Evolutionary conservation across 2,797 vertebrate genomes (phyloP), one percentile per base, ranked within the genome.

Genomic region (Dallia pectoralis): DNA sequence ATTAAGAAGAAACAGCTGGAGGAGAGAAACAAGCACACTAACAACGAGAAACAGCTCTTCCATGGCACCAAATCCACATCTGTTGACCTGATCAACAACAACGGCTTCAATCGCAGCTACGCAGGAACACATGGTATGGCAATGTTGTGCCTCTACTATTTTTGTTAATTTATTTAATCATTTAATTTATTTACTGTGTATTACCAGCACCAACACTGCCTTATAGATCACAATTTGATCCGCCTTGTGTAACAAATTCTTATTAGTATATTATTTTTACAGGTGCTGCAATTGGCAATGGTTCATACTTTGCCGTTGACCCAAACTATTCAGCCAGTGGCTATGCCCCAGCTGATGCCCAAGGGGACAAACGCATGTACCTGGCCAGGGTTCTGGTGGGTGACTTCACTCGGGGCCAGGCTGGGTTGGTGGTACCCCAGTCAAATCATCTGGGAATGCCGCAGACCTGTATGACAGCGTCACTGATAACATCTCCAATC

Each of bases 71-170:
- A 0, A 0, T 0, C 72, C 2, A 0, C 12, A 0, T 72, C 79
- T 22, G 78, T 88, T 9, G 29, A 84, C 1, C 77, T 82, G 0
- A 93, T 93, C 79, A 91, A 92, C 76, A 0, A 19, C 0, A 65
- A 77, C 0, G 93, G 93, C 25, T 93, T 93, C 83, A 91, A 93
- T 84, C 90, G 93, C 72, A 88, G 91, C 86, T 91, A 88, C 7
- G 91, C 93, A 5, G 91, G 91, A 44, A 0, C 0, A 0, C 79
- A 91, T 0, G 93, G 93, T 93, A 86, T 67, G 44, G 2, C 40
- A 44, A 11, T 44, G 15, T 12, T 53, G n/a, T n/a, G 51, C 51
- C 16, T 8, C 16, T 44, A 6, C 9, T 44, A 14, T 12, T 44
- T 44, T 12, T 44, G 1, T 40, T 44, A 9, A 44, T 14, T 12